phyloP scores from a whole-genome alignment of 2,113 vertebrate genomes.

The Procavia capensis region DNA sequence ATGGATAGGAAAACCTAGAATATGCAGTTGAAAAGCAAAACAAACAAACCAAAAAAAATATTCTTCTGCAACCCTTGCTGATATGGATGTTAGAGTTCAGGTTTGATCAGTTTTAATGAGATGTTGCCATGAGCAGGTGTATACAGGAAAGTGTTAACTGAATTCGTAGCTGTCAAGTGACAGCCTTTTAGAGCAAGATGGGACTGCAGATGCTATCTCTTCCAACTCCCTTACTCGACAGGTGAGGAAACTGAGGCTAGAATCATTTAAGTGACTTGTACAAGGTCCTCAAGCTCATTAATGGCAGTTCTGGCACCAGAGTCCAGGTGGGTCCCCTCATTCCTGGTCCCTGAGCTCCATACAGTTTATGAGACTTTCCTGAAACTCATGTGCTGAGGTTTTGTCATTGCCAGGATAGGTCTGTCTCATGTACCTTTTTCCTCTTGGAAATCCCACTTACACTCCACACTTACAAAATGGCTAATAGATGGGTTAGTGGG shows the following conservation, averaged over 20 bases:
- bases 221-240: neutral
- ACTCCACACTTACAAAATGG: neutral
- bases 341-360: neutral
- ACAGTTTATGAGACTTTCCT: neutral
- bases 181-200: conserved; percentile 44
- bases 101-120: conserved; percentile 42
- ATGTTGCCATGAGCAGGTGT: neutral
- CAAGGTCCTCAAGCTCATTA: neutral
- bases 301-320: neutral
- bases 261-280: neutral
- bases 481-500: neutral
- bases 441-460: neutral
- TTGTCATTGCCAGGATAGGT: neutral
- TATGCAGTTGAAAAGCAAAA: neutral
- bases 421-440: neutral
- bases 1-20: neutral
- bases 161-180: neutral
- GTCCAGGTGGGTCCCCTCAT: neutral
- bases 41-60: neutral
- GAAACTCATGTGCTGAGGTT: neutral
- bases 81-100: neutral
- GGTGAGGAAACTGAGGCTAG: conserved; percentile 34
- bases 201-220: neutral
- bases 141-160: neutral
- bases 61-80: neutral